phyloP scores from a whole-genome alignment of 2,888 invertebrate genomes.

The Aromia moschata region DNA sequence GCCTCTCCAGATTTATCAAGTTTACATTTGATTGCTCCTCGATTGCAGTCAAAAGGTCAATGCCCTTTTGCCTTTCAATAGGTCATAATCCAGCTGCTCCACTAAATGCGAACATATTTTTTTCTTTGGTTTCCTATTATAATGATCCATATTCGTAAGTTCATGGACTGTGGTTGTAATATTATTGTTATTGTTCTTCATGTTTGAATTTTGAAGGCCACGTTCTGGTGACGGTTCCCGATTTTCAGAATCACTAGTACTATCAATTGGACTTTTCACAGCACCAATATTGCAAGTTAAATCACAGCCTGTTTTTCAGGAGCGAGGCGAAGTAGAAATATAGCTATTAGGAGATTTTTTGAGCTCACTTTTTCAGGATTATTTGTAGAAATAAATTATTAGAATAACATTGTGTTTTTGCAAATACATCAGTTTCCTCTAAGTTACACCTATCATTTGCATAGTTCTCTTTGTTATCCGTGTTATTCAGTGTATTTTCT shows the following conservation, averaged over 20 bases:
- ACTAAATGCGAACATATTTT: constrained; percentile 47
- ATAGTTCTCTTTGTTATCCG: constrained; percentile 34
- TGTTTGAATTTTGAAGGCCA: constrained; percentile 46
- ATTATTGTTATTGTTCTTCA: constrained; percentile 45
- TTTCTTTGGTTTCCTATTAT: constrained; percentile 45
- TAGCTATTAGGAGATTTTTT: constrained; percentile 24
- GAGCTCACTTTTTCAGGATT: constrained; percentile 16
- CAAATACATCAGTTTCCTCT: constrained; percentile 16
- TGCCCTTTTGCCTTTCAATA: constrained; percentile 55
- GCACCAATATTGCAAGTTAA: constrained; percentile 48
- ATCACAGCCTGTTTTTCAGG: constrained; percentile 51
- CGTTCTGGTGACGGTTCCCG: constrained; percentile 42
- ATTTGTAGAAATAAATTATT: constrained; percentile 27
- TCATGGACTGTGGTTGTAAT: constrained; percentile 27
- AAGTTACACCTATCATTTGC: constrained; percentile 30
- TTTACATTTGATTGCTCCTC: constrained; percentile 55
- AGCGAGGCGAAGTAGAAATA: constrained; percentile 24
- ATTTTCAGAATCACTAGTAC: constrained; percentile 40
- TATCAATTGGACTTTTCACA: constrained; percentile 43
- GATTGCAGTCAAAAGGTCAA: constrained; percentile 55
- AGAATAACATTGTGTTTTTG: constrained; percentile 21
- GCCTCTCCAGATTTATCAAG: constrained; percentile 42
- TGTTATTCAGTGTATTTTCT: constrained; percentile 22
- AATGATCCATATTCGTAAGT: constrained; percentile 27
- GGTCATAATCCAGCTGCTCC: constrained; percentile 50